Evolutionary conservation across 2,113 vertebrate species (phyloP), one percentile per base, ranked within the genome.

Genomic region (Prochilodus magdalenae): DNA sequence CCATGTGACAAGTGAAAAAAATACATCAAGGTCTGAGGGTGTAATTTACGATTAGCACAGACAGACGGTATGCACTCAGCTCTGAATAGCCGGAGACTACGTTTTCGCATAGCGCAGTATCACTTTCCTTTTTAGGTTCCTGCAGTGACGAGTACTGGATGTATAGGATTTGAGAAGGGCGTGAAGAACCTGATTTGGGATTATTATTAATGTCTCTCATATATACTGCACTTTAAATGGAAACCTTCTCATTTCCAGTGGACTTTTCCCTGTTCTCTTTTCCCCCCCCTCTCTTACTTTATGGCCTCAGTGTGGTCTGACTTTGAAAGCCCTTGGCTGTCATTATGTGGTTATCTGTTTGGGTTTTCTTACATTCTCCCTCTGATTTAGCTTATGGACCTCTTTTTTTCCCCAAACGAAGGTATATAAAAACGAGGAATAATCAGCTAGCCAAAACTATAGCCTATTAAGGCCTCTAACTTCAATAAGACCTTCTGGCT

Each of bases 301-400:
- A 92, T 87, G 84, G 89, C 82, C 84, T 83, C 30, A 24, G 83
- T 89, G 89, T 83, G 89, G 90, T 88, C 84, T 88, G 85, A 78
- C 72, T 84, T 74, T 67, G 77, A 86, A 88, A 90, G 79, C 81
- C 87, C 87, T 86, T 91, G 91, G 92, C 91, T 92, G 90, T 92
- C 90, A 93, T 93, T 93, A 92, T 86, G 91, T 75, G 88, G 90
- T 90, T 33, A 86, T 80, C 67, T 91, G 85, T 92, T 91, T 92
- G 85, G 88, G 60, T 90, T 87, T 91, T 89, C 85, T 79, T 70
- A 89, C 87, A 66, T 75, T 91, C 73, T 72, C 84, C 83, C 87
- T 90, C 87, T 90, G 87, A 92, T 93, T 93, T 91, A 85, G 89
- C 53, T 79, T 86, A 87, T 80, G 81, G 86, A 85, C 82, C 36